A percentile compares a stretch with the other conserved stretches of the same genome.
Conservation (phyloP, 2,113 vertebrate species). For the Lepus europaeus region DNA sequence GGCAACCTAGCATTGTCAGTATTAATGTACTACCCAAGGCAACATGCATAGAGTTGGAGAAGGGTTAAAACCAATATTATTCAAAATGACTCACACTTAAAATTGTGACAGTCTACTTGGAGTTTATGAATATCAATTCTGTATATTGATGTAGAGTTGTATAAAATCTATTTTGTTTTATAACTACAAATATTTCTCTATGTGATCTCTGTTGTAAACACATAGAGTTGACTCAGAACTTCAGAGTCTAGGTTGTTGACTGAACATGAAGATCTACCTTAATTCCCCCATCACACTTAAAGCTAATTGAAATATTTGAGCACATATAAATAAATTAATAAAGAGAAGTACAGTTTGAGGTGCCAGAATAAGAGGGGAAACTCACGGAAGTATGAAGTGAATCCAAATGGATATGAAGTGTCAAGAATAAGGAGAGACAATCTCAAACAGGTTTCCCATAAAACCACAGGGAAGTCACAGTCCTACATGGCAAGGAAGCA, state of each 20-base stretch:
- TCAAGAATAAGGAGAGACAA: neutral
- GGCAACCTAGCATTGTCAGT: conserved; percentile 55
- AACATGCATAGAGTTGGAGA: neutral
- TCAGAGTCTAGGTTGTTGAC: neutral
- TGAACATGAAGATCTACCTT: neutral
- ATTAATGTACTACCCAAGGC: neutral
- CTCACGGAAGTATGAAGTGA: neutral
- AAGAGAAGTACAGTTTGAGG: neutral
- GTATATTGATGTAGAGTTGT: neutral
- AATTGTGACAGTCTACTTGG: neutral
- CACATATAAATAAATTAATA: conserved; percentile 11
- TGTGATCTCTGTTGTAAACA: neutral
- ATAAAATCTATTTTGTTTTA: neutral
- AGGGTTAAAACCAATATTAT: neutral
- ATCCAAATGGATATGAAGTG: neutral
- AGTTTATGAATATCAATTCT: neutral
- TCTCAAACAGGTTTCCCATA: neutral
- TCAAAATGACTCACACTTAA: neutral
- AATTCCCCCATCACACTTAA: neutral
- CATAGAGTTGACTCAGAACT: neutral
- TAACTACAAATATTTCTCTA: neutral
- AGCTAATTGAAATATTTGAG: neutral
- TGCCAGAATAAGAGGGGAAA: neutral
- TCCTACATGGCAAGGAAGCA: neutral
- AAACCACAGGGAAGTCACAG: neutral